phyloP scores from a whole-genome alignment of 2,888 invertebrate genomes.

The Drosophila cracens region DNA sequence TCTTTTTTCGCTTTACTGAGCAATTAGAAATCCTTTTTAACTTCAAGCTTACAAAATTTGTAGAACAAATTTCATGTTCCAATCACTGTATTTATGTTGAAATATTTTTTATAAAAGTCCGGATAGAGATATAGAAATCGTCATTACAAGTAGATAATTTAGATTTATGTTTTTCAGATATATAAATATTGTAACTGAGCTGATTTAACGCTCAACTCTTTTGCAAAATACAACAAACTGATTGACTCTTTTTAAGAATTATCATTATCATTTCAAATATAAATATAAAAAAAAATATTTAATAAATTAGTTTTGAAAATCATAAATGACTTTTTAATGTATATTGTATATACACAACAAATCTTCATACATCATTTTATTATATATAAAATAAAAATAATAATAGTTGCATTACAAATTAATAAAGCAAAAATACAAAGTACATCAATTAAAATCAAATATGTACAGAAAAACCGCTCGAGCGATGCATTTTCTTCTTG shows the following conservation, averaged over 20 bases:
- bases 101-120: background rate
- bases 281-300: constrained; percentile 14
- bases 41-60: background rate
- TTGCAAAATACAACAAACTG: background rate
- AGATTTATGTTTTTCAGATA: background rate
- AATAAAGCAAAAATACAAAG: constrained; percentile 74
- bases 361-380: constrained; percentile 63
- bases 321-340: constrained; percentile 75
- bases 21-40: background rate
- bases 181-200: background rate
- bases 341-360: constrained; percentile 80
- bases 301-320: constrained; percentile 50
- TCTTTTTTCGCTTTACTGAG: background rate
- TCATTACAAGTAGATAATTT: background rate
- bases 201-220: constrained; percentile 2
- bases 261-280: background rate
- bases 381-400: constrained; percentile 59
- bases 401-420: constrained; percentile 68
- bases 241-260: background rate
- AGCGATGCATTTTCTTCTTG: constrained; percentile 13
- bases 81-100: background rate
- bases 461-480: constrained; percentile 35
- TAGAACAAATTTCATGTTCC: background rate
- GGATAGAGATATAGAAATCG: background rate
- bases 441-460: constrained; percentile 52